Evolutionary conservation across 2,113 vertebrate species (phyloP).

Genomic region (Harpagus bidentatus): DNA sequence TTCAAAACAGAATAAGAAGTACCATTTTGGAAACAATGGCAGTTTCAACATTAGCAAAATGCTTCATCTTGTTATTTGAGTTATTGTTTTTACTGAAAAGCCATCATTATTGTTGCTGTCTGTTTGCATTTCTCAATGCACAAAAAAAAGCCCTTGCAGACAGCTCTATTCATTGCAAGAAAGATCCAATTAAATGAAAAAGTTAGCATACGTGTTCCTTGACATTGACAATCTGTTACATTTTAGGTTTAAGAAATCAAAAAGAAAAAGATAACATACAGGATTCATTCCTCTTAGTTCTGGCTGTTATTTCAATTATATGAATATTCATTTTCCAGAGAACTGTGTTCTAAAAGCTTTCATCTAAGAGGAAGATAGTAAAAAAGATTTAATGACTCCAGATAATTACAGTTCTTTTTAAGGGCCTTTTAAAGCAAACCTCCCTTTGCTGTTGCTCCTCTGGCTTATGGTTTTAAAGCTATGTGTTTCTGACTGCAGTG

Average conservation of each 20-base stretch:
- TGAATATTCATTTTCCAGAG: neutral
- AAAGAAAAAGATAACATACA: neutral
- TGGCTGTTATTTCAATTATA: neutral
- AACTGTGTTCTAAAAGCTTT: neutral
- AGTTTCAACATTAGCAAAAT: neutral
- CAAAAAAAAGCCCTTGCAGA: neutral
- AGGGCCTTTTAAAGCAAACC: neutral
- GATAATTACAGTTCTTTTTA: neutral
- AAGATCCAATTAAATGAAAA: neutral
- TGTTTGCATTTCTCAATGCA: neutral
- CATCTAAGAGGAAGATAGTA: neutral
- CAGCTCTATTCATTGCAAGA: neutral
- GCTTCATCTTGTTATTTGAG: neutral
- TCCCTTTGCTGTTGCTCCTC: neutral
- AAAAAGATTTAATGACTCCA: neutral
- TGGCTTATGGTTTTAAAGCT: neutral
- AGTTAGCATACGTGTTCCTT: neutral
- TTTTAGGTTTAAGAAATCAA: neutral
- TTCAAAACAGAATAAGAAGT: neutral
- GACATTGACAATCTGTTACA: neutral
- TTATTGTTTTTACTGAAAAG: neutral
- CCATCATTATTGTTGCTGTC: neutral
- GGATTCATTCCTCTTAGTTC: neutral
- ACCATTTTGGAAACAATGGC: neutral
- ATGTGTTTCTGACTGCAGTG: neutral